These are phyloP conservation scores for Odontomachus brunneus DNA, from an alignment of 1,140 invertebrate genomes.

Conservation along the genomic window DNA sequence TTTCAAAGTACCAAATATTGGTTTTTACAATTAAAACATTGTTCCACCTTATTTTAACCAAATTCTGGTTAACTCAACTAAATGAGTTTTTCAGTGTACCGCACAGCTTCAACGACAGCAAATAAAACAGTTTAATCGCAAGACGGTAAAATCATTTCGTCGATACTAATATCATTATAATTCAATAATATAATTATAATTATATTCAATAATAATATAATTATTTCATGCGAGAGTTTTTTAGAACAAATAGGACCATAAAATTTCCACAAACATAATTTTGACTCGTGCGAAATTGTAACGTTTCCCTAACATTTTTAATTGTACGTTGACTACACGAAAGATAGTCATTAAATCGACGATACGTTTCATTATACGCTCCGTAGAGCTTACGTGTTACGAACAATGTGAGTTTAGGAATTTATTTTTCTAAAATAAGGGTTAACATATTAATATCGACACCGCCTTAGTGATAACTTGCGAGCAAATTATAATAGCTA, in stretches of 20 bases:
- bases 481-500: constrained; percentile 19
- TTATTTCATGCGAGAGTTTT: neutral
- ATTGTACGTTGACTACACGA: neutral
- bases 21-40: no score
- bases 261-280: no score
- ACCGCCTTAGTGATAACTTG: constrained; percentile 40
- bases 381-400: neutral
- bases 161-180: no score
- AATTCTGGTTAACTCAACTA: no score
- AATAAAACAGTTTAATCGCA: no score
- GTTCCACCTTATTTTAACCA: no score
- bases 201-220: neutral
- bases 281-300: no score
- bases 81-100: no score
- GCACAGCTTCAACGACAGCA: constrained; percentile 22
- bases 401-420: neutral
- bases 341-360: neutral
- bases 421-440: constrained; percentile 7
- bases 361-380: neutral
- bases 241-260: neutral
- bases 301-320: no score
- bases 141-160: neutral
- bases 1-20: no score
- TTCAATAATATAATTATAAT: constrained; percentile 1
- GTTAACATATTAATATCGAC: no score